Evolutionary conservation across 37 sponge, comb jelly and placozoan species (phyloP), one percentile per base, ranked within the genome.

Genomic region (Agelas oroides): DNA sequence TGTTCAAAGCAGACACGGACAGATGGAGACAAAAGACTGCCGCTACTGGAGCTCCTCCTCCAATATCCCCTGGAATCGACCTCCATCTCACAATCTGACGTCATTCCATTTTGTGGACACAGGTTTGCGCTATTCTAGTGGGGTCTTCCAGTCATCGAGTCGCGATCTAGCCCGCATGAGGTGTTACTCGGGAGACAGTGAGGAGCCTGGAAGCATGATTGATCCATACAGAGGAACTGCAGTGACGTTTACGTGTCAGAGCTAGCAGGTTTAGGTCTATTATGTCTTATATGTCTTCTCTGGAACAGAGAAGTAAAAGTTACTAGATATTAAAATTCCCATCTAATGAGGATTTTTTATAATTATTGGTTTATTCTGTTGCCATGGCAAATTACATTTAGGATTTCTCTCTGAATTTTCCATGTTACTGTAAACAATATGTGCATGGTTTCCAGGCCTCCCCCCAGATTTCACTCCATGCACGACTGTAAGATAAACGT

Each of bases 191-290:
- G 80, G 80, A 1, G 20, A 35, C 21, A n/a, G 28, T 1, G 57
- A 67, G 14, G 58, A 27, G 53, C 80, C 70, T 3, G 24, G 24
- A 0, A 66, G 41, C 57, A 67, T 28, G 20, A 53, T 80, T 5
- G 70, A 68, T 23, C 80, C 68, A 16, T 54, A 66, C 36, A 55
- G 14, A 11, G 80, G 80, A 3, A 57, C 58, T 2, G 80, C 80
- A 32, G 80, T 80, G 21, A 80, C 80, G 17, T 80, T 80, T 70
- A 80, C 80, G 1, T 80, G 80, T 35, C 70, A 59, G 73, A 38
- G 5, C 12, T 71, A 71, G 53, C 20, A 31, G 3, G 46, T 46
- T 46, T 3, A 46, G 3, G 46, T 12, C 46, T 8, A 12, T 12
- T 46, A 46, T 12, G 46, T 46, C 8, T 46, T 46, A 8, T 3